Base-by-base conservation (phyloP, 2,113 vertebrate genomes). In the Seriola dumerili region DNA sequence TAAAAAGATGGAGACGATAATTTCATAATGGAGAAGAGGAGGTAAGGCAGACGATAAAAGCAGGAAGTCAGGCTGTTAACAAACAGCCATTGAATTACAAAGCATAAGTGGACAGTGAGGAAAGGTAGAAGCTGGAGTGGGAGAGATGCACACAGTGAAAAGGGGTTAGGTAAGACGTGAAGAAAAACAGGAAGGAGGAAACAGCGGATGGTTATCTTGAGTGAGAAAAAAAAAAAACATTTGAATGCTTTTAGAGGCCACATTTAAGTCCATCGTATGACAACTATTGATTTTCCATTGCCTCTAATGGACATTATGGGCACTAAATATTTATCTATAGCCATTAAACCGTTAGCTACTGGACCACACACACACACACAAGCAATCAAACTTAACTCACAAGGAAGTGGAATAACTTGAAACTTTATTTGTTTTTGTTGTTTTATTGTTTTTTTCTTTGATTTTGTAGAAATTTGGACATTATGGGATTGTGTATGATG, bases 251-350 rank as follows among this genome's bases (percentile, higher is more conserved):
- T 94, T 83, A 90, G 78, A 76, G 83, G 64, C 13, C 29, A 62
- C 78, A 78, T 88, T 81, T 42, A 85, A 83, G 67, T 61, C 72
- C 32, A 91, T 89, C 42, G 77, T 84, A 84, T 89, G 87, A 89
- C 76, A 91, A 36, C 44, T 88, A 93, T 93, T 64, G 90, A 93
- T 93, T 93, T 91, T 69, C 44, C 79, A 91, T 88, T 80, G 77
- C 86, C 82, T 77, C 83, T 88, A 91, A 90, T 91, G 85, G 85
- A 76, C 68, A 81, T 81, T 84, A 84, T 90, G 77, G 52, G 13
- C 55, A 61, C 55, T 75, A 85, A 83, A 84, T 76, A 84, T 90
- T 78, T 54, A 81, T 88, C 63, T 58, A 64, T 16, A 85, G 54
- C 86, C 74, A 89, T 81, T 83, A 82, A 81, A 79, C 79, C 85